These are phyloP conservation scores for Epicampocera succincta DNA, from an alignment of 2,888 invertebrate species.

Conservation along the genomic window DNA sequence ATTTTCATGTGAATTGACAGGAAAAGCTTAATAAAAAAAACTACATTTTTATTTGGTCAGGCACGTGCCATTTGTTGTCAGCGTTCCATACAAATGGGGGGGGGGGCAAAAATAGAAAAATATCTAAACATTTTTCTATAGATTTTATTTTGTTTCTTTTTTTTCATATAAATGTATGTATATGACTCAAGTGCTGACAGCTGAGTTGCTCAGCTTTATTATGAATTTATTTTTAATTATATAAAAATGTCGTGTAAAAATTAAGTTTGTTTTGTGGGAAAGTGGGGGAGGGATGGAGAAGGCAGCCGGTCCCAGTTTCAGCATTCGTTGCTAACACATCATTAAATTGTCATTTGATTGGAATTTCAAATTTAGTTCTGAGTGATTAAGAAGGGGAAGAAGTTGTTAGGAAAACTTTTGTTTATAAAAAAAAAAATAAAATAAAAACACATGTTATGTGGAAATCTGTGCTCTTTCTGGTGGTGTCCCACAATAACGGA, in stretches of 20 bases:
- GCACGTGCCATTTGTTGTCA: slow-evolving; percentile 64
- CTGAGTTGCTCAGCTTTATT: slow-evolving; percentile 48
- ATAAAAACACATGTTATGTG: no score
- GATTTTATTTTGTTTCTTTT: slow-evolving; percentile 4
- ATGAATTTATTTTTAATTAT: slow-evolving; percentile 48
- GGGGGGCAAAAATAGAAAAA: slow-evolving; percentile 5
- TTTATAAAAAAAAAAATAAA: no score
- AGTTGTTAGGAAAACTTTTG: background rate
- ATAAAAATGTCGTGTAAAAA: slow-evolving; percentile 44
- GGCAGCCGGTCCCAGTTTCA: background rate
- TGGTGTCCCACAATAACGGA: no score
- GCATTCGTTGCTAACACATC: slow-evolving; percentile 1
- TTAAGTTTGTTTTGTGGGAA: slow-evolving; percentile 12
- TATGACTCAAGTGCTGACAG: slow-evolving; percentile 60
- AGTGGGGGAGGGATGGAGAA: background rate
- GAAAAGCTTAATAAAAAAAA: slow-evolving; percentile 51
- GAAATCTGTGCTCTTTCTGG: no score
- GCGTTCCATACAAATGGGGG: background rate
- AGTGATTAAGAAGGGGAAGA: background rate
- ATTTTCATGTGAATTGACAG: slow-evolving; percentile 48
- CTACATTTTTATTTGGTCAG: slow-evolving; percentile 17
- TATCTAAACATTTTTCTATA: slow-evolving; percentile 22
- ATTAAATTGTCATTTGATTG: slow-evolving; percentile 34
- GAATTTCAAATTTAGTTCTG: background rate
- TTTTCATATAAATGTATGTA: no score